Evolutionary conservation across 23 tunicate species (phyloP), one percentile per base, ranked within the genome.

Genomic region (Trididemnum miniatum): DNA sequence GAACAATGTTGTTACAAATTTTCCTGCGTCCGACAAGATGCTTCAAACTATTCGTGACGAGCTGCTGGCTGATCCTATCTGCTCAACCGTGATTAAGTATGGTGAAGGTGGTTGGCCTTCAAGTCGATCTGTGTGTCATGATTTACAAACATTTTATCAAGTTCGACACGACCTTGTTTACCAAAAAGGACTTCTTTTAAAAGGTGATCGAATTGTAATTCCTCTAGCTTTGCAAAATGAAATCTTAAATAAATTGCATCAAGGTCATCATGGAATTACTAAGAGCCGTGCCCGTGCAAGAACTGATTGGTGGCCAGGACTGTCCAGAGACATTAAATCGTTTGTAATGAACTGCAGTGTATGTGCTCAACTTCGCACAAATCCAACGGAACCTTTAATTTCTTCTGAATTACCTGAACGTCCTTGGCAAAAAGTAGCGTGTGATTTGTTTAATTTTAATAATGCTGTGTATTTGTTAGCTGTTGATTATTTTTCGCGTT

Each of bases 231-330:
- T n/a, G n/a, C n/a, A n/a, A n/a, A n/a, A n/a, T n/a, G n/a, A n/a
- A n/a, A n/a, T n/a, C n/a, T n/a, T n/a, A n/a, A n/a, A n/a, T n/a
- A n/a, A n/a, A n/a, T n/a, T n/a, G n/a, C n/a, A n/a, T n/a, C n/a
- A n/a, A n/a, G 83, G 83, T 15, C 83, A 79, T 27, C 12, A 29
- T 25, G 83, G 83, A n/a, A 59, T 59, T 28, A 34, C 25, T 22
- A 79, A 79, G 32, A 32, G 83, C 51, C 33, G 65, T 7, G 57
- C 57, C 18, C 57, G 57, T 9, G 65, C 9, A 1, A 44, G 18
- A 49, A 9, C 57, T 9, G 57, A 9, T 49, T 49, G 57, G 57
- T 49, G 12, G 18, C 57, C 57, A 12, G 57, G 57, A 49, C 57
- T 49, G 57, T 9, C 15, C 18, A 18, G 57, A 18, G 18, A 49